Conservation (phyloP, 2,113 vertebrate species). For the Puntigrus tetrazona region DNA sequence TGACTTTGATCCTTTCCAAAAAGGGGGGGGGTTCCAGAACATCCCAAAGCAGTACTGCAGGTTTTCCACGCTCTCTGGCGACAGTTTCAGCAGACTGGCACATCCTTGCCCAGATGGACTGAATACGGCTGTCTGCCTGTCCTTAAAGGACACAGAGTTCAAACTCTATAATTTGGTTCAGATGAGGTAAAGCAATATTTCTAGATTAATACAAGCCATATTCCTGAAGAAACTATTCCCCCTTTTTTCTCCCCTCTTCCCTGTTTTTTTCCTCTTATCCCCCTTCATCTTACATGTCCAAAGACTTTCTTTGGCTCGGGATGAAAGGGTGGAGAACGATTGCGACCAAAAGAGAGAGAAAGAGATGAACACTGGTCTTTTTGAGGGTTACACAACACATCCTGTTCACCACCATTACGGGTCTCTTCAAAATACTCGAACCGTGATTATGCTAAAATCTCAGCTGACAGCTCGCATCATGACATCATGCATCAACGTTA, state of each 20-base stretch:
- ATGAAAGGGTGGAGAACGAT: slow-evolving; percentile 68
- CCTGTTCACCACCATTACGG: slow-evolving; percentile 23
- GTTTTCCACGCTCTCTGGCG: slow-evolving; percentile 62
- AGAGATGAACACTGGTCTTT: slow-evolving; percentile 62
- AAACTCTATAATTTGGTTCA: slow-evolving; percentile 78
- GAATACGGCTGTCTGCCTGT: slow-evolving; percentile 70
- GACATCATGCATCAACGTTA: slow-evolving; percentile 19
- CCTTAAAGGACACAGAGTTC: slow-evolving; percentile 73
- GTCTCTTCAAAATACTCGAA: slow-evolving; percentile 28
- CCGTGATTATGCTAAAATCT: slow-evolving; percentile 20
- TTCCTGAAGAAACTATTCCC: slow-evolving; percentile 71
- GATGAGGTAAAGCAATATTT: slow-evolving; percentile 80
- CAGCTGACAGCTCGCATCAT: neutral
- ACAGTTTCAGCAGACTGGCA: slow-evolving; percentile 66
- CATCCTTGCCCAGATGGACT: slow-evolving; percentile 73
- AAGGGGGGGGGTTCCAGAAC: slow-evolving; percentile 17
- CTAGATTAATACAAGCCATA: slow-evolving; percentile 79
- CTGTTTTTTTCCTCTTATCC: slow-evolving; percentile 58
- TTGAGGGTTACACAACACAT: slow-evolving; percentile 56
- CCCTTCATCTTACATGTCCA: slow-evolving; percentile 70
- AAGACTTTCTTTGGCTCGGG: slow-evolving; percentile 70
- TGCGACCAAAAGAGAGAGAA: slow-evolving; percentile 45
- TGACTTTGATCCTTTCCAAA: slow-evolving; percentile 36
- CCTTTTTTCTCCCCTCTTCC: slow-evolving; percentile 60
- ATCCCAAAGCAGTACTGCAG: slow-evolving; percentile 37